Base-by-base conservation (phyloP, 2,888 invertebrate genomes). In the Sinodicranocentrus sp. region DNA sequence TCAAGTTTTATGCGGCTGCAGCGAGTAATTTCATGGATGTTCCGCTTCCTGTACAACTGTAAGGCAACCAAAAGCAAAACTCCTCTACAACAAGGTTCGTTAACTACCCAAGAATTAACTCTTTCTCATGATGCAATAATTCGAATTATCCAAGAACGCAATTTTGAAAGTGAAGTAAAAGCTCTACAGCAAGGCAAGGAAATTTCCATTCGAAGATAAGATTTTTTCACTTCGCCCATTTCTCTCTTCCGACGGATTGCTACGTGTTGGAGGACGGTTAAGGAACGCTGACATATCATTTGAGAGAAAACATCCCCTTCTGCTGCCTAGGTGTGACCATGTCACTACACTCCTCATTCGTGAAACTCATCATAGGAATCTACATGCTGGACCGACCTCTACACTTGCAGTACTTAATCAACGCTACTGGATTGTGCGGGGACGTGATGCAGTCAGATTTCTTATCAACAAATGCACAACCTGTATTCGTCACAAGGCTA, bases 251-350 rank as follows among this genome's bases (percentile, higher is more conserved):
- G 8, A 71, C 0, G 76, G 83, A 19, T 17, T 88, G 0, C 19
- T 89, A 89, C 17, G 44, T 84, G 19, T 76, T 89, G 21, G 89
- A 89, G 78, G 84, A 89, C 0, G 87, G 85, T 25, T 88, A 72
- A 8, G 89, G 89, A 5, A 59, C 87, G 8, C 75, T 89, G 10
- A 33, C 88, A 10, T 84, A 88, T 10, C 54, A 77, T 8, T 87
- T 89, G 5, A 67, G 89, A 0, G 76, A 86, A 82, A 82, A 43
- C 67, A 67, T 59, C 80, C 65, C 1, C 17, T 73, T 1, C 43
- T 82, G 1, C 57, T 82, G 15, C 63, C 65, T 3, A 2, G 68
- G 2, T 48, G 78, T 6, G 59, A 83, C 63, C 63, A 73, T 10
- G 57, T 88, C 3, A 84, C 84, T 8, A 15, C 59, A 1, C 28